phyloP scores from a whole-genome alignment of 1,140 invertebrate species.

The Drosophila pandora region DNA sequence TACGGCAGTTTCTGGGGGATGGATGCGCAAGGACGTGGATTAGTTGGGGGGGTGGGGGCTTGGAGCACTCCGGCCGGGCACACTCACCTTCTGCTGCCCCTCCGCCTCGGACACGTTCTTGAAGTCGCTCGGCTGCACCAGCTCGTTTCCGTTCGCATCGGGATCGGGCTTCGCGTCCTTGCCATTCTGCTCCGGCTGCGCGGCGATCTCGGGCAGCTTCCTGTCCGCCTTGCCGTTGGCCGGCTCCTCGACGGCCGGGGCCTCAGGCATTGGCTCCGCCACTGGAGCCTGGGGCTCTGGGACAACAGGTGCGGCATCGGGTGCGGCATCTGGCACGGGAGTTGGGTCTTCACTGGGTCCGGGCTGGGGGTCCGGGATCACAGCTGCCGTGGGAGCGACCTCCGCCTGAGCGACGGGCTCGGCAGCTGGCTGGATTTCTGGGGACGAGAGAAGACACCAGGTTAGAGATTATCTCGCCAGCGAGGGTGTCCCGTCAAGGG shows the following conservation, averaged over 20 bases:
- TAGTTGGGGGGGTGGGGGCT: neutral
- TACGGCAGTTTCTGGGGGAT: slow-evolving; percentile 90
- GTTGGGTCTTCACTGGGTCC: neutral
- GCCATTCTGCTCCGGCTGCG: slow-evolving; percentile 34
- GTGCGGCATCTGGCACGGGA: neutral
- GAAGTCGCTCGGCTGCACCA: slow-evolving; percentile 29
- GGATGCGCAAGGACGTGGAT: slow-evolving; percentile 17
- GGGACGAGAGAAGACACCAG: neutral
- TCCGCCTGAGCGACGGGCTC: slow-evolving; percentile 9
- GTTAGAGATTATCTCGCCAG: neutral
- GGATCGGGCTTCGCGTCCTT: slow-evolving; percentile 16
- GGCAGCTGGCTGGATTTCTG: slow-evolving; percentile 55
- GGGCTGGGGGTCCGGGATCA: neutral
- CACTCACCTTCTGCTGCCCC: slow-evolving; percentile 72
- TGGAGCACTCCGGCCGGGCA: neutral
- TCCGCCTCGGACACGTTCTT: slow-evolving; percentile 66
- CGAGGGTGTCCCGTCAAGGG: too few species aligned
- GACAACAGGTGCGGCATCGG: too few species aligned
- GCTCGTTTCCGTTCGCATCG: slow-evolving; percentile 49
- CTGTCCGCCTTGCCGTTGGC: slow-evolving; percentile 45
- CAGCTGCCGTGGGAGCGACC: neutral
- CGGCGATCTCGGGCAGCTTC: slow-evolving; percentile 18
- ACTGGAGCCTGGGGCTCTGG: neutral
- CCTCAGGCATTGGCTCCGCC: neutral
- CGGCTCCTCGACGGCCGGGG: neutral